A percentile compares a stretch with the other conserved stretches of the same genome.
phyloP scores from a whole-genome alignment of 2,797 vertebrate species.

The Anguilla pacifica region DNA sequence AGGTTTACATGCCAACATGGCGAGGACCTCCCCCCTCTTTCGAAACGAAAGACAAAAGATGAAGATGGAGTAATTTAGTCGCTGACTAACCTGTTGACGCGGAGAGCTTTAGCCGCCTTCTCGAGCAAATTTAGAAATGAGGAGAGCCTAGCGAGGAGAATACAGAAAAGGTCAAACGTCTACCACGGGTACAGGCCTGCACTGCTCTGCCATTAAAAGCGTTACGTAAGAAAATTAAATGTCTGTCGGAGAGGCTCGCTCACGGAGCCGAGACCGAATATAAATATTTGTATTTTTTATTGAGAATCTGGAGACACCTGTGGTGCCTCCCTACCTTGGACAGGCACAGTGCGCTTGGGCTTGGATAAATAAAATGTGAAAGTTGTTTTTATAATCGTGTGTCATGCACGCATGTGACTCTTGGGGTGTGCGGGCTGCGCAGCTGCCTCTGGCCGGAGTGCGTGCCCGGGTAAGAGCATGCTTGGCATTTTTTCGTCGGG shows the following conservation, averaged over 20 bases:
- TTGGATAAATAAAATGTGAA: neutral
- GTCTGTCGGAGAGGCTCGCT: neutral
- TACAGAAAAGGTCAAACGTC: neutral
- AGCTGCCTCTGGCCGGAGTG: slow-evolving; percentile 62
- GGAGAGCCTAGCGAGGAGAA: slow-evolving; percentile 3
- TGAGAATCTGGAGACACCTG: slow-evolving; percentile 41
- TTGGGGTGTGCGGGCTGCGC: slow-evolving; percentile 45
- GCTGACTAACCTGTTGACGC: slow-evolving; percentile 6
- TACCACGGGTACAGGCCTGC: neutral
- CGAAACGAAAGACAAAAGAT: neutral
- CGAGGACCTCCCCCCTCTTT: neutral
- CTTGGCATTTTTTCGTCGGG: slow-evolving; percentile 68
- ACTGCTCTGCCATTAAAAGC: neutral
- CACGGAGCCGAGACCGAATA: slow-evolving; percentile 15
- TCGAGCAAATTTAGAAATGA: slow-evolving; percentile 11
- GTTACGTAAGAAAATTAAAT: neutral
- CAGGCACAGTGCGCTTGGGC: slow-evolving; percentile 37
- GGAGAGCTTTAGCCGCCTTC: neutral
- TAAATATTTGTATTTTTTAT: slow-evolving; percentile 17
- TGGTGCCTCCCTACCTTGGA: slow-evolving; percentile 59
- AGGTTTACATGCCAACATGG: neutral
- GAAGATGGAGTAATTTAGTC: neutral
- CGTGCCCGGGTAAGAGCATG: slow-evolving; percentile 64
- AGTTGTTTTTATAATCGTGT: slow-evolving; percentile 40
- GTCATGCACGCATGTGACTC: slow-evolving; percentile 45